Percentiles rank a stretch among this genome's conserved stretches.
These are phyloP conservation scores for Zenarchopterus dispar DNA, from an alignment of 2,797 vertebrate species.

Conservation along the genomic window DNA sequence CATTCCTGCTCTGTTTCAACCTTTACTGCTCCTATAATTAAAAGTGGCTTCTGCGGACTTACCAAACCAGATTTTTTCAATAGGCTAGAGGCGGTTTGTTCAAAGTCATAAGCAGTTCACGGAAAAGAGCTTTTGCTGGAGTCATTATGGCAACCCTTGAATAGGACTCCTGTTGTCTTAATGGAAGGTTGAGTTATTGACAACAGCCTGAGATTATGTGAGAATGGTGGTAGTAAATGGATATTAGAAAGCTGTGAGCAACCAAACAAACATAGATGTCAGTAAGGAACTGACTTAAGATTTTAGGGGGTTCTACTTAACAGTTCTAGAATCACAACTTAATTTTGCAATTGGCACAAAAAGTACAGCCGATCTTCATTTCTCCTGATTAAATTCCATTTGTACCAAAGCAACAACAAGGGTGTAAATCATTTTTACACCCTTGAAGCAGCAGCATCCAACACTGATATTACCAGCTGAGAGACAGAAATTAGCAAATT, in stretches of 20 bases:
- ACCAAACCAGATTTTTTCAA: conserved; percentile 52
- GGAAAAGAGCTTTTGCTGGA: conserved; percentile 35
- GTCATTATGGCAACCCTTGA: conserved; percentile 23
- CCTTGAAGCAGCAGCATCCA: conserved; percentile 32
- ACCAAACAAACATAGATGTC: background rate
- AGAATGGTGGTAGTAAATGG: conserved; percentile 14
- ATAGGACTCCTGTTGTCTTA: conserved; percentile 41
- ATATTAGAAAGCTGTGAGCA: conserved; percentile 5
- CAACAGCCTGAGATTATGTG: conserved; percentile 18
- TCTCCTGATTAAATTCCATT: conserved; percentile 9
- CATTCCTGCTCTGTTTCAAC: conserved; percentile 78
- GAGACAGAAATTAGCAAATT: conserved; percentile 78
- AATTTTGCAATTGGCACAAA: conserved; percentile 14
- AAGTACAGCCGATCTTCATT: conserved; percentile 17
- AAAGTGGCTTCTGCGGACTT: conserved; percentile 64
- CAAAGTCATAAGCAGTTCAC: conserved; percentile 47
- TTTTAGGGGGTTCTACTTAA: conserved; percentile 4
- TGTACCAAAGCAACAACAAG: conserved; percentile 22
- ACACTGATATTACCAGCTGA: conserved; percentile 55
- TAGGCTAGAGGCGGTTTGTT: conserved; percentile 45
- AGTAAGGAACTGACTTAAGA: background rate
- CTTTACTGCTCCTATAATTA: conserved; percentile 77
- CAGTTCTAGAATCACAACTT: background rate
- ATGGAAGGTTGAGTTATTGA: conserved; percentile 57
- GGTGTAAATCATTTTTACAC: conserved; percentile 52